Base-by-base conservation (phyloP, 2,888 invertebrate genomes). In the Chesias legatella region DNA sequence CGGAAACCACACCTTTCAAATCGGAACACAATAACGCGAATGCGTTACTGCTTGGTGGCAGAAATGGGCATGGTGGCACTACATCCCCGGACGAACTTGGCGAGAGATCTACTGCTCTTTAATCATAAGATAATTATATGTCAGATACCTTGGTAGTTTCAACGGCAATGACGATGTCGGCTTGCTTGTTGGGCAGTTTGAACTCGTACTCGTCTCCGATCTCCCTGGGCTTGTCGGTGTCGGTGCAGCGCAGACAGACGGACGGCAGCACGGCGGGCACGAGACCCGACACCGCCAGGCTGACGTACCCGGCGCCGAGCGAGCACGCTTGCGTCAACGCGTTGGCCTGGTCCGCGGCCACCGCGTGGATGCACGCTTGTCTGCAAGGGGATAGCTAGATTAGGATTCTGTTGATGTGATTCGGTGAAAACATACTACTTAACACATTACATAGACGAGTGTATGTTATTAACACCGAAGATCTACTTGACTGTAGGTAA, bases 111-210 rank as follows among this genome's bases (percentile, higher is more conserved):
- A n/a, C n/a, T n/a, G n/a, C n/a, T n/a, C n/a, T n/a, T n/a, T n/a
- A n/a, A n/a, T n/a, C 13, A 17, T 17, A 17, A 17, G 13, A 17
- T 5, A 17, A 22, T 6, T 1, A 10, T 13, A 13, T 22, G 17
- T 26, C 6, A 10, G 27, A 17, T 10, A 81, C 85, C 55, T 84
- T 60, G 0, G 89, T 80, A 7, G 77, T 74, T 59, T 97, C 96
- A 6, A 97, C 90, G 1, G 94, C 89, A 38, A 97, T 88, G 0
- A 97, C 84, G 40, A 97, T 88, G 65, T 97, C 97, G 1, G 95
- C 96, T 49, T 94, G 90, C 48, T 93, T 93, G 48, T 89, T 90
- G 0, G 95, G 94, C 13, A 90, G 67, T 58, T 92, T 92, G 0
- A 92, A 83, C 34, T 90, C 90, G 68, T 92, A 93, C 9, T 73